Conservation (phyloP, 2,888 invertebrate genomes). For the Ypsolopha scabrella region DNA sequence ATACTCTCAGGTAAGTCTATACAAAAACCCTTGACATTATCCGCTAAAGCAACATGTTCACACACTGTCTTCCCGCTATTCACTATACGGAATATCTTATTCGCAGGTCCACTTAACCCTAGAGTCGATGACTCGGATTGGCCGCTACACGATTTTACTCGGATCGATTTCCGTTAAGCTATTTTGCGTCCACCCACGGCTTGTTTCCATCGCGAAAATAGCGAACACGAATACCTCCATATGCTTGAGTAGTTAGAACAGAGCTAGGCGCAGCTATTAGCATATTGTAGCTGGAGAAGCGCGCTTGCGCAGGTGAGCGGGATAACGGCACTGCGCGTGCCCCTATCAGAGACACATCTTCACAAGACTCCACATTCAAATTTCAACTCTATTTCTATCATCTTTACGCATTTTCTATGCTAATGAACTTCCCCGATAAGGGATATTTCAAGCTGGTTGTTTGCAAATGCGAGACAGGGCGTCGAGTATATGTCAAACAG, state of each 20-base stretch:
- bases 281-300: constrained; percentile 59
- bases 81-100: constrained; percentile 35
- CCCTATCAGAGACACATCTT: constrained; percentile 44
- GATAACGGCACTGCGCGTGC: constrained; percentile 53
- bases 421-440: constrained; percentile 1
- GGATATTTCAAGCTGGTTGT: constrained; percentile 10
- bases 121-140: constrained; percentile 44
- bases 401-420: neutral
- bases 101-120: constrained; percentile 49
- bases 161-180: constrained; percentile 49
- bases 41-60: neutral
- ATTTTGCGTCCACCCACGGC: constrained; percentile 46
- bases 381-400: constrained; percentile 29
- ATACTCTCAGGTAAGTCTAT: neutral
- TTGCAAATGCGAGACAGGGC: constrained; percentile 45
- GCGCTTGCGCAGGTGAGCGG: constrained; percentile 58
- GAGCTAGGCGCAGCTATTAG: constrained; percentile 41
- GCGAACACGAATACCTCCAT: constrained; percentile 1
- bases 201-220: neutral
- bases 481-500: constrained; percentile 38
- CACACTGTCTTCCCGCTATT: constrained; percentile 2
- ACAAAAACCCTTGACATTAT: neutral
- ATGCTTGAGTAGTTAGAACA: neutral
- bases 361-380: constrained; percentile 24
- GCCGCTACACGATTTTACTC: constrained; percentile 9